Evolutionary conservation across 2,888 invertebrate genomes (phyloP).

Genomic region (Salticus scenicus): DNA sequence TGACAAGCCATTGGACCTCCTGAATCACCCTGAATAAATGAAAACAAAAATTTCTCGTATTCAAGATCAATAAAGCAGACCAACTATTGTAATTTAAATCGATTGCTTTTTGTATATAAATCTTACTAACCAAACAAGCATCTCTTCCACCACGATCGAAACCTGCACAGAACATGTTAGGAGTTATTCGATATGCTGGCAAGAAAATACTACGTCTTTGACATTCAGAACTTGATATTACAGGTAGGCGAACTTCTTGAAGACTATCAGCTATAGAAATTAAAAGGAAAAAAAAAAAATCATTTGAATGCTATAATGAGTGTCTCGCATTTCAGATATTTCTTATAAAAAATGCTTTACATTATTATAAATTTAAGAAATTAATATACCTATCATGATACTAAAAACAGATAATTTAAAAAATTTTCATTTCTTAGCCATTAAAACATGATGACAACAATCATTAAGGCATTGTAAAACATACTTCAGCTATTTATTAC

Average conservation of each 20-base stretch:
- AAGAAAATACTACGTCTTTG: slow-evolving; percentile 84
- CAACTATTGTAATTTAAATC: neutral
- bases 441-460: too few relatives aligned
- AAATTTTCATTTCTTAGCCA: too few relatives aligned
- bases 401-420: too few relatives aligned
- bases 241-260: slow-evolving; percentile 87
- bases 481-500: too few relatives aligned
- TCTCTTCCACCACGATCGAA: slow-evolving; percentile 86
- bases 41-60: neutral
- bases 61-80: neutral
- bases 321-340: neutral
- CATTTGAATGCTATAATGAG: neutral
- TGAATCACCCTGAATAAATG: slow-evolving; percentile 79
- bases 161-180: slow-evolving; percentile 89
- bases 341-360: too few relatives aligned
- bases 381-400: too few relatives aligned
- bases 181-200: slow-evolving; percentile 85
- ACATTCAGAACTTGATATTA: slow-evolving; percentile 86
- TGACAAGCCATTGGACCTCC: slow-evolving; percentile 88
- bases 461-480: too few relatives aligned
- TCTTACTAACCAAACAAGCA: slow-evolving; percentile 82
- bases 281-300: neutral
- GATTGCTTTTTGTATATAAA: neutral
- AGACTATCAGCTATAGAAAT: slow-evolving; percentile 83
- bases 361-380: too few relatives aligned